A percentile compares a stretch with the other conserved stretches of the same genome.
Conservation (phyloP, 1,140 invertebrate genomes). For the Arion vulgaris region DNA sequence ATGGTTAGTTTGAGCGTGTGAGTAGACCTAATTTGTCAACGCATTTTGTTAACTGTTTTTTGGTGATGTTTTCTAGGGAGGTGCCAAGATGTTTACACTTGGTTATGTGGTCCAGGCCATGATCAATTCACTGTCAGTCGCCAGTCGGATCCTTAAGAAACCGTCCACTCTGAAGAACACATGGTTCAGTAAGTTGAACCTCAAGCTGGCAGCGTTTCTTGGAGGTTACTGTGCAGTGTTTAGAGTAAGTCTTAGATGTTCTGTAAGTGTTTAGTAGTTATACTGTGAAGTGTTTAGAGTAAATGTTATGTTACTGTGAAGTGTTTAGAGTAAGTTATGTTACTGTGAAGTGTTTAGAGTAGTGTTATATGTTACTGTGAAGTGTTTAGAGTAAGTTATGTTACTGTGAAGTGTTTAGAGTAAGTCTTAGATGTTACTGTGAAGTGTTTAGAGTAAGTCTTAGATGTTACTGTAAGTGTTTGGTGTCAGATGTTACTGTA, state of each 20-base stretch:
- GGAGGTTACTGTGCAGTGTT: constrained; percentile 63
- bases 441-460: no score
- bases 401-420: neutral
- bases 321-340: neutral
- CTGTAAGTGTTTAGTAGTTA: neutral
- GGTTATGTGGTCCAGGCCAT: constrained; percentile 63
- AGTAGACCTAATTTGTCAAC: no score
- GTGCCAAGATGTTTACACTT: constrained; percentile 59
- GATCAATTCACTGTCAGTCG: constrained; percentile 57
- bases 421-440: neutral
- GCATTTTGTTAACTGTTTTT: no score
- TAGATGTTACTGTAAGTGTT: neutral
- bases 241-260: constrained; percentile 55
- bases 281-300: constrained; percentile 21
- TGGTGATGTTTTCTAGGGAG: constrained; percentile 52
- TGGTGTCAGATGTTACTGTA: no score
- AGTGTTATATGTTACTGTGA: neutral
- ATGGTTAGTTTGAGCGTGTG: no score
- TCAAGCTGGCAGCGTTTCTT: constrained; percentile 66
- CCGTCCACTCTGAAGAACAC: constrained; percentile 53
- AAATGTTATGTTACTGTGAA: neutral
- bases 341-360: no score
- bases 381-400: no score
- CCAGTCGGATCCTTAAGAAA: constrained; percentile 51
- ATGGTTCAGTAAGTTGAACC: constrained; percentile 56